phyloP scores from a whole-genome alignment of 2,113 vertebrate genomes.

The Saimiri boliviensis region DNA sequence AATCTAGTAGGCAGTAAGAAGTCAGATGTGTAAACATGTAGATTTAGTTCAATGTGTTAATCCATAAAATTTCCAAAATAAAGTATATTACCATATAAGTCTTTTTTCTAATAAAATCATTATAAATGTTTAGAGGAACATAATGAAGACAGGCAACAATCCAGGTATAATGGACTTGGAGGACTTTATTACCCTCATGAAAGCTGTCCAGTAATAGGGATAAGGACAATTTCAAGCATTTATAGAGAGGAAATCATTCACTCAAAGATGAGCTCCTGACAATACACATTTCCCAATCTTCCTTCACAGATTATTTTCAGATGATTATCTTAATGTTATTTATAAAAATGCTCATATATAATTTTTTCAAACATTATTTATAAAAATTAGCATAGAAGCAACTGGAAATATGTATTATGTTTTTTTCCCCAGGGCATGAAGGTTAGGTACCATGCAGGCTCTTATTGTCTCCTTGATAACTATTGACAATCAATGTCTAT shows the following conservation, averaged over 20 bases:
- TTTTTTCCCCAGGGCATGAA: not conserved
- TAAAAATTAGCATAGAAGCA: not conserved
- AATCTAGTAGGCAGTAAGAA: not conserved
- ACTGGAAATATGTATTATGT: not conserved
- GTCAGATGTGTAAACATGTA: not conserved
- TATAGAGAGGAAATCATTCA: not conserved
- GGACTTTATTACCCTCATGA: not conserved
- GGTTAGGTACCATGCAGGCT: not conserved
- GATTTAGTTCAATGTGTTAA: not conserved
- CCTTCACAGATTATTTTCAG: not conserved
- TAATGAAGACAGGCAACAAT: not conserved
- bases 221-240: not conserved
- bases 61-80: not conserved
- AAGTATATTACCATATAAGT: not conserved
- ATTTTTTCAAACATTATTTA: not conserved
- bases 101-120: not conserved
- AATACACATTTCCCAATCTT: not conserved
- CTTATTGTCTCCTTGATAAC: not conserved
- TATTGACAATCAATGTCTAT: not conserved
- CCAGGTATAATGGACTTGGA: not conserved
- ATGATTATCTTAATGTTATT: not conserved
- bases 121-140: not conserved
- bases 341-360: not conserved
- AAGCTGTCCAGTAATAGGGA: not conserved
- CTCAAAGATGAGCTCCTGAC: not conserved